Conservation (phyloP, 2,888 invertebrate genomes). For the Zaprionus lineosus region DNA sequence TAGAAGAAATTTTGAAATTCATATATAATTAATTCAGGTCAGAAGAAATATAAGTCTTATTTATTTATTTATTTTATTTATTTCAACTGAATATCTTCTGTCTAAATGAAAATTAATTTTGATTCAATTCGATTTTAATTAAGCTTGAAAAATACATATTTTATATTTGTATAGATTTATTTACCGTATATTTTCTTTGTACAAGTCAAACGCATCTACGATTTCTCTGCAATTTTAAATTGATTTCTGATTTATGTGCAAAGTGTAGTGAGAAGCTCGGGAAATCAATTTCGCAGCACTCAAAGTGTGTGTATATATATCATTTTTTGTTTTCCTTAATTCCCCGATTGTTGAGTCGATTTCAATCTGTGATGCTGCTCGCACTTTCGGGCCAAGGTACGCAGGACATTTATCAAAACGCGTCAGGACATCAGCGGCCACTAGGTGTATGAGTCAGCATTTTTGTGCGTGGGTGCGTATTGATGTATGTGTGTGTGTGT, state of each 20-base stretch:
- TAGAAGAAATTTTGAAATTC: too few species aligned
- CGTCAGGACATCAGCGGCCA: conserved; percentile 48
- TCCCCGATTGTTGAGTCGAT: conserved; percentile 8
- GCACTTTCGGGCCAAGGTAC: not conserved
- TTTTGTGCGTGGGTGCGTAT: conserved; percentile 5
- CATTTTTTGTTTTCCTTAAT: conserved; percentile 10
- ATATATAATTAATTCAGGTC: too few species aligned
- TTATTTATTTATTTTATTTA: too few species aligned
- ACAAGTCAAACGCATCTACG: too few species aligned
- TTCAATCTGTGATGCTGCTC: conserved; percentile 41
- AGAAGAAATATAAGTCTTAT: too few species aligned
- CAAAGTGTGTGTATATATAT: not conserved
- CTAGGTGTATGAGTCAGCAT: too few species aligned
- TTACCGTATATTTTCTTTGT: too few species aligned
- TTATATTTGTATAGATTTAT: too few species aligned
- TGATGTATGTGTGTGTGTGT: not conserved
- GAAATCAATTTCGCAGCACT: conserved; percentile 25
- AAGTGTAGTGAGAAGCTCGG: not conserved
- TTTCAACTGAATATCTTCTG: too few species aligned
- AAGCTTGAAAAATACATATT: too few species aligned
- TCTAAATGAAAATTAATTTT: too few species aligned
- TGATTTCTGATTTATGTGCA: conserved; percentile 38
- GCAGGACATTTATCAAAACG: conserved; percentile 62
- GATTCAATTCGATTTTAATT: too few species aligned
- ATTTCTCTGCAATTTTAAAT: conserved; percentile 14